Conservation (phyloP, 2,113 vertebrate species). For the Crotalus viridis region DNA sequence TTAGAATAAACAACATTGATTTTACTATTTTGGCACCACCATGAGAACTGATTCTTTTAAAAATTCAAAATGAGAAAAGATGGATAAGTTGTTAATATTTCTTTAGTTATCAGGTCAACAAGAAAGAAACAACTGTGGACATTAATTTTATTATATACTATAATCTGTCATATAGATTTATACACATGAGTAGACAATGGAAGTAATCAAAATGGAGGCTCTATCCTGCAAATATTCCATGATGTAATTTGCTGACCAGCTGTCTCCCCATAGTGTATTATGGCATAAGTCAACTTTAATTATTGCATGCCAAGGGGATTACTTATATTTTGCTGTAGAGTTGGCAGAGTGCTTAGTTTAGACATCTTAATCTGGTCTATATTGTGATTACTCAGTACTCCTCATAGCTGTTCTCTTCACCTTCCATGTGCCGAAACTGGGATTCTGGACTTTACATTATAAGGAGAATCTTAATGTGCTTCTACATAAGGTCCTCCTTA, state of each 20-base stretch:
- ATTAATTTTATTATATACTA: conserved; percentile 29
- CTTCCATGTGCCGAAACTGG: neutral
- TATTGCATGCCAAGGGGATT: neutral
- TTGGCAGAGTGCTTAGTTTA: neutral
- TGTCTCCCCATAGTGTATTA: conserved; percentile 1
- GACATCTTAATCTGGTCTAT: neutral
- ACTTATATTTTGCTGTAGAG: neutral
- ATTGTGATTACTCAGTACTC: neutral
- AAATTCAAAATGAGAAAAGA: neutral
- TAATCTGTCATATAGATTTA: conserved; percentile 11
- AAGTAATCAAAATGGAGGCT: neutral
- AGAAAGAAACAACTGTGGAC: neutral
- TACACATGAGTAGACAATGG: neutral
- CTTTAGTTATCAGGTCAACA: conserved; percentile 11
- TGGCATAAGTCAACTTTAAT: conserved; percentile 13
- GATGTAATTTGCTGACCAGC: conserved; percentile 3
- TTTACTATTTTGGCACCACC: conserved; percentile 1
- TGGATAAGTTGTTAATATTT: conserved; percentile 18
- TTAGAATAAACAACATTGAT: conserved; percentile 2
- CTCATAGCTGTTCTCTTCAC: neutral
- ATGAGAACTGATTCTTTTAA: neutral
- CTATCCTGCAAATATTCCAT: neutral
- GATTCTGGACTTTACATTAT: neutral
- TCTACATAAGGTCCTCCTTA: neutral
- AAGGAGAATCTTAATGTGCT: neutral